phyloP scores from a whole-genome alignment of 2,888 invertebrate species.

The Brachyopa scutellaris region DNA sequence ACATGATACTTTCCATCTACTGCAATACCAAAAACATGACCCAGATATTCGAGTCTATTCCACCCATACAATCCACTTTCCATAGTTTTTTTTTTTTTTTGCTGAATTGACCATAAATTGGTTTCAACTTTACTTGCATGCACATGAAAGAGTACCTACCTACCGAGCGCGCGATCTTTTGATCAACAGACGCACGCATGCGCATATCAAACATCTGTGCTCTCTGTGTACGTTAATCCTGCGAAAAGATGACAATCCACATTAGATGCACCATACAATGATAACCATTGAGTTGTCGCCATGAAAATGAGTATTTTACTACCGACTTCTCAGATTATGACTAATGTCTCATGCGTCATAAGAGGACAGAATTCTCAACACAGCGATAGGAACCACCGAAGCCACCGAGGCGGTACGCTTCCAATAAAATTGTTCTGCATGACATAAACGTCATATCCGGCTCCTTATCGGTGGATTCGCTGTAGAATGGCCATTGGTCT shows the following conservation, averaged over 20 bases:
- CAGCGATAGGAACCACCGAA: too few relatives aligned
- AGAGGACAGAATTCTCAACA: constrained; percentile 22
- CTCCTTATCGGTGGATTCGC: constrained; percentile 54
- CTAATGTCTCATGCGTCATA: constrained; percentile 60
- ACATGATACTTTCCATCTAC: constrained; percentile 4
- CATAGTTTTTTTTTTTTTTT: constrained; percentile 32
- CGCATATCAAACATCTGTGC: constrained; percentile 23
- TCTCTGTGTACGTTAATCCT: constrained; percentile 3
- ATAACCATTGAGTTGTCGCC: constrained; percentile 67
- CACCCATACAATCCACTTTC: constrained; percentile 43
- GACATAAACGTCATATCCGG: constrained; percentile 59
- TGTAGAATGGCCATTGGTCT: constrained; percentile 54
- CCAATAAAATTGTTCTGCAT: constrained; percentile 62
- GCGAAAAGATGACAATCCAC: constrained; percentile 62
- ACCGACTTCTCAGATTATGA: constrained; percentile 63
- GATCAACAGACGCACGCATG: constrained; percentile 17
- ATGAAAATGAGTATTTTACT: constrained; percentile 62
- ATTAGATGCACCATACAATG: constrained; percentile 65
- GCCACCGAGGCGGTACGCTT: constrained; percentile 25
- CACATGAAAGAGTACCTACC: constrained; percentile 49
- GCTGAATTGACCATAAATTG: constrained; percentile 38
- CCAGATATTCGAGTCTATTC: constrained; percentile 19
- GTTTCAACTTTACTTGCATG: background rate
- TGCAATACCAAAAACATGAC: constrained; percentile 20
- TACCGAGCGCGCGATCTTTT: constrained; percentile 5